Conservation (phyloP, 1,140 invertebrate species). For the Anagrus nilaparvatae region DNA sequence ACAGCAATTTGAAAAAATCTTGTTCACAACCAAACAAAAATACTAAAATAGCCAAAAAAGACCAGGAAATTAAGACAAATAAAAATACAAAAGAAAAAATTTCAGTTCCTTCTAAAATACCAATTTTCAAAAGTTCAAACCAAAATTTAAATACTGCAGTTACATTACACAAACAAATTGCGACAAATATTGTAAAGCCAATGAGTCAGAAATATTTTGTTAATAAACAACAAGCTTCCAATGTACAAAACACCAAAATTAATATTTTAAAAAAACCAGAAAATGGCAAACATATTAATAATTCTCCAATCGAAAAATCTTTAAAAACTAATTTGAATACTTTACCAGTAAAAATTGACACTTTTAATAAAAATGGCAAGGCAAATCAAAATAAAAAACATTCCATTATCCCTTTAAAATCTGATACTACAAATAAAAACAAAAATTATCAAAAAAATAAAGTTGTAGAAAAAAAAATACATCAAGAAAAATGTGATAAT, state of each 20-base stretch:
- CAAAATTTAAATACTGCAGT: slow-evolving; percentile 21
- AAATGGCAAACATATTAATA: too few species aligned
- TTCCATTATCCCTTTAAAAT: too few species aligned
- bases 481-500: too few species aligned
- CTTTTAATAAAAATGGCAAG: too few species aligned
- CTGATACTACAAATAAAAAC: too few species aligned
- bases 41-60: slow-evolving; percentile 7
- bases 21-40: neutral
- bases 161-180: slow-evolving; percentile 23
- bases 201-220: neutral
- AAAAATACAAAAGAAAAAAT: slow-evolving; percentile 14
- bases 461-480: too few species aligned
- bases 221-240: neutral
- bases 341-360: too few species aligned
- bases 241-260: neutral
- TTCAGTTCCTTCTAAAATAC: slow-evolving; percentile 28
- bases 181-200: slow-evolving; percentile 20
- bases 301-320: too few species aligned
- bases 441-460: too few species aligned
- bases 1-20: neutral
- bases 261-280: neutral
- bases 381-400: too few species aligned
- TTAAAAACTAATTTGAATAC: too few species aligned
- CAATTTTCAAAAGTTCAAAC: slow-evolving; percentile 23
- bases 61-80: neutral